Evolutionary conservation across 2,797 vertebrate species (phyloP), one percentile per base, ranked within the genome.

Genomic region (Arctocebus calabarensis): DNA sequence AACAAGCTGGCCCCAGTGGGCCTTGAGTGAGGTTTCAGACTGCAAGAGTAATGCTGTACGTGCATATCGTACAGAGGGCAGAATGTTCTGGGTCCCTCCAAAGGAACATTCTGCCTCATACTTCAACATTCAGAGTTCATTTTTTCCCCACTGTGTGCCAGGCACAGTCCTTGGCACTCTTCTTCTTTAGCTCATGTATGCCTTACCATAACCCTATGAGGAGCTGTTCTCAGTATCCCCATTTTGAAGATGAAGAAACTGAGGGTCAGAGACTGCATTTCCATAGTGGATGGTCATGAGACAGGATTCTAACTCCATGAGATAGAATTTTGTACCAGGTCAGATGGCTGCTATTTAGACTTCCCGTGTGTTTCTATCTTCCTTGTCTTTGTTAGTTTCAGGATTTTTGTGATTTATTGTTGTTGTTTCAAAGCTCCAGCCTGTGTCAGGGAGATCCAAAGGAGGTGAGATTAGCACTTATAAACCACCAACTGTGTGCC

Each of bases 181-280:
- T 66, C 19, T 7, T 2, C 48, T 27, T 27, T 2, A 7, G 5
- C 32, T 32, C 9, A 0, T 0, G 0, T 0, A 17, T 34, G 22
- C 37, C 55, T 92, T n/a, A 23, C 62, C 4, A 0, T 23, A 13
- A 23, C 40, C 82, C 70, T 20, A 6, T 3, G 3, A 55, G 40
- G 88, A 55, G 57, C 2, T 16, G 7, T 2, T n/a, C 85, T 37
- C 81, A n/a, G 37, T 34, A 5, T 32, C 13, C 71, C 87, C 88
- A 85, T 68, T 66, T 59, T 3, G 86, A 70, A 79, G 92, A 73
- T 4, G 12, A 0, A 0, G 70, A 92, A 45, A 45, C 40, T 1
- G 93, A 88, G 86, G 71, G 29, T 25, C n/a, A 27, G 61, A 74
- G 81, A 17, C 48, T 5, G 29, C 6, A 11, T 6, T 25, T 40